Evolutionary conservation across 2,113 vertebrate species (phyloP).

Genomic region (Desmodus rotundus): DNA sequence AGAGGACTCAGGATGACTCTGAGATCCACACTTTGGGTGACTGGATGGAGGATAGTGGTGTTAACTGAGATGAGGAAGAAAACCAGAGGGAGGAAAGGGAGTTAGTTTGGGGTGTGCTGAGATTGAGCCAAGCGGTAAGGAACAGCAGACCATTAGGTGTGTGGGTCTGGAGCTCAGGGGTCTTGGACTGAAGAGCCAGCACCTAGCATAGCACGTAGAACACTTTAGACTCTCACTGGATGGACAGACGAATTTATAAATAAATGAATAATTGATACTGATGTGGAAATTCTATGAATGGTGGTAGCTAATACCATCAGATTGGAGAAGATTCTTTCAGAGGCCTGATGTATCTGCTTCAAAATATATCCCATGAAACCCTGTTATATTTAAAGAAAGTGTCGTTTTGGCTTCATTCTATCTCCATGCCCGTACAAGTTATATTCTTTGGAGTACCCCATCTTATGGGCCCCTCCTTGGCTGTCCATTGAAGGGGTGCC

Average conservation of each 20-base stretch:
- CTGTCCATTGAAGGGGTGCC: neutral
- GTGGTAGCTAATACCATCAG: neutral
- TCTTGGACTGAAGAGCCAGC: neutral
- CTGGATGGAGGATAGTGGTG: too few relatives aligned
- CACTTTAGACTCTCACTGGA: too few relatives aligned
- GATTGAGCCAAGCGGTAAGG: fast-evolving
- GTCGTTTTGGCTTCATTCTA: neutral
- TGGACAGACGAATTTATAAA: neutral
- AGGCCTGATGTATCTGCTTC: neutral
- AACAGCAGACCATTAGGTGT: fast-evolving
- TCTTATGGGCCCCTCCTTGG: too few relatives aligned
- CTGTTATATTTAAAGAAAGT: neutral
- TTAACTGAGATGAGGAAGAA: too few relatives aligned
- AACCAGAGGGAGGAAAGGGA: neutral
- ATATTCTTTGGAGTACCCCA: neutral
- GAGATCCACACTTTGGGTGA: neutral
- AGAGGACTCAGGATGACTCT: neutral
- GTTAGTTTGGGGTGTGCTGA: neutral
- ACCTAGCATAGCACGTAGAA: neutral
- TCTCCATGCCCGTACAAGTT: neutral
- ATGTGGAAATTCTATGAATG: neutral
- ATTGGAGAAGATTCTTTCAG: neutral
- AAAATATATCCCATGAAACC: neutral
- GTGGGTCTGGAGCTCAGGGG: neutral
- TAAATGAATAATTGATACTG: neutral